Evolutionary conservation across 2,797 vertebrate species (phyloP).

Genomic region (Lithobates sylvaticus): DNA sequence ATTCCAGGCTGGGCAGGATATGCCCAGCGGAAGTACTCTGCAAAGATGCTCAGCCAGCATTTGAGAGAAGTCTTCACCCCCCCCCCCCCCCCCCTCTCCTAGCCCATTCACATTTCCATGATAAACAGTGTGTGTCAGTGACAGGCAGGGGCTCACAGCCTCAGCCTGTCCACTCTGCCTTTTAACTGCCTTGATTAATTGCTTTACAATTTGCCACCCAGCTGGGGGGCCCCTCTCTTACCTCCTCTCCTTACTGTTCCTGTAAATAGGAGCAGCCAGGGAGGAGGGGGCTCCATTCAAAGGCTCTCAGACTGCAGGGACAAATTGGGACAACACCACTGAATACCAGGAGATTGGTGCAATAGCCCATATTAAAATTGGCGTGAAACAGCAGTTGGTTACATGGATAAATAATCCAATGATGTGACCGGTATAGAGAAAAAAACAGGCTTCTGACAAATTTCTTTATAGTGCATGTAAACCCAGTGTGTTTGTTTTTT

Average conservation of each 20-base stretch:
- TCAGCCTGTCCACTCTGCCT: slow-evolving; percentile 88
- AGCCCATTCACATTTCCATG: slow-evolving; percentile 89
- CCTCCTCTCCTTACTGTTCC: not conserved
- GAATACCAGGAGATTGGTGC: not conserved
- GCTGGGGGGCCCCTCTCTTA: slow-evolving; percentile 71
- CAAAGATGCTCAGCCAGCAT: no score
- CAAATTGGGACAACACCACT: slow-evolving; percentile 17
- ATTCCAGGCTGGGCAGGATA: no score
- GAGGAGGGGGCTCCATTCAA: not conserved
- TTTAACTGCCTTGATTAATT: slow-evolving; percentile 94
- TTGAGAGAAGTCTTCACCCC: not conserved
- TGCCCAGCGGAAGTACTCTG: no score
- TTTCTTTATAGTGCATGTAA: no score
- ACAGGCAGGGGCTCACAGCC: slow-evolving; percentile 82
- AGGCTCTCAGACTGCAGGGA: slow-evolving; percentile 5
- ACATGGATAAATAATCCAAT: not conserved
- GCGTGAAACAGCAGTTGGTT: not conserved
- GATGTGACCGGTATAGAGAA: not conserved
- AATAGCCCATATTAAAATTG: not conserved
- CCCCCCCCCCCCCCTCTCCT: slow-evolving; percentile 49
- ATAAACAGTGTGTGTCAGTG: slow-evolving; percentile 84
- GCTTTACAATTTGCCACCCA: slow-evolving; percentile 94
- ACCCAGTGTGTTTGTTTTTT: no score
- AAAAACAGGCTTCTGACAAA: no score
- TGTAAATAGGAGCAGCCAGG: not conserved